These are phyloP conservation scores for Helobdella robusta DNA, from an alignment of 2,888 invertebrate genomes.

Conservation along the genomic window DNA sequence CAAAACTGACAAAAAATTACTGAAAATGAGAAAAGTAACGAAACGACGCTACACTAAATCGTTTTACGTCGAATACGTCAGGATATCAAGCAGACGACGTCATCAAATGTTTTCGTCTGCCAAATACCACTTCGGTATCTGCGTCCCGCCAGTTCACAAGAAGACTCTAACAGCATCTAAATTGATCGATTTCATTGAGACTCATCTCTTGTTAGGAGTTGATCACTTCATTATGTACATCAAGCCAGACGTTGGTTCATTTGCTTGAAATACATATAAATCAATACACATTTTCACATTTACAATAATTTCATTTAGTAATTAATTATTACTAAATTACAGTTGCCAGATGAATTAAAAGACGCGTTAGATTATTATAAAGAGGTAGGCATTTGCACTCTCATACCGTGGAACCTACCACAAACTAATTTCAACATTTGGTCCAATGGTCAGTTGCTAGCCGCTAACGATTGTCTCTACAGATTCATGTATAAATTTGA, in stretches of 20 bases:
- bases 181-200: slow-evolving; percentile 45
- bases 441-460: slow-evolving; percentile 45
- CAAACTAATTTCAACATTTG: slow-evolving; percentile 37
- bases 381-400: slow-evolving; percentile 36
- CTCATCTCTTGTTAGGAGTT: slow-evolving; percentile 41
- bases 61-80: too few species aligned
- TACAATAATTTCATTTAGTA: too few species aligned
- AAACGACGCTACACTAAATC: too few species aligned
- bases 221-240: slow-evolving; percentile 42
- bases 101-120: too few species aligned
- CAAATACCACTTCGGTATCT: slow-evolving; percentile 37
- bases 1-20: too few species aligned
- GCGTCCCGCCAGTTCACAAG: slow-evolving; percentile 46
- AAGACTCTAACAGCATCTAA: slow-evolving; percentile 37
- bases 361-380: slow-evolving; percentile 39
- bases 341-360: slow-evolving; percentile 35
- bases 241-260: slow-evolving; percentile 34
- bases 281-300: too few species aligned
- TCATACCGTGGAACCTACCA: slow-evolving; percentile 42
- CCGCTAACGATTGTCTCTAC: slow-evolving; percentile 48
- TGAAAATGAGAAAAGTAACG: too few species aligned
- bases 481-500: slow-evolving; percentile 40
- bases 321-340: too few species aligned
- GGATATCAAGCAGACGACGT: too few species aligned
- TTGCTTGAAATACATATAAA: too few species aligned